phyloP scores from a whole-genome alignment of 2,113 vertebrate species.

The Dasyprocta punctata region DNA sequence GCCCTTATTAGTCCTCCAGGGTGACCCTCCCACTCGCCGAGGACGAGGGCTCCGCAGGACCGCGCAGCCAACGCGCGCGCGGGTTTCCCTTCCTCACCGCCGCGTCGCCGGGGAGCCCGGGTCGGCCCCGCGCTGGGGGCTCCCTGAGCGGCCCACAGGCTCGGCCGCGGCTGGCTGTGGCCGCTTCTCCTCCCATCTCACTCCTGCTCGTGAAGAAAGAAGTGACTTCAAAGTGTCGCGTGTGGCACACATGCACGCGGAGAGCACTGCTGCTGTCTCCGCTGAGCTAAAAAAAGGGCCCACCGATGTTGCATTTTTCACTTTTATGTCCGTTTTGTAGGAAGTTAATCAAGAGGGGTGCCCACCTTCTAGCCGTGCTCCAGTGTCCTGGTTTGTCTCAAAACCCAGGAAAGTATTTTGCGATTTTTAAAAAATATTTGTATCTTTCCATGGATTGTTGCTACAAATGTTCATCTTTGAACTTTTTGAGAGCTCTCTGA shows the following conservation, averaged over 20 bases:
- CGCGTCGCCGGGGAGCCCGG: constrained; percentile 22
- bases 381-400: background rate
- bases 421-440: constrained; percentile 35
- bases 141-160: constrained; percentile 60
- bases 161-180: constrained; percentile 13
- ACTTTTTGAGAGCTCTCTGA: constrained; percentile 70
- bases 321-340: constrained; percentile 26
- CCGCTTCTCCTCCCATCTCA: constrained; percentile 72
- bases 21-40: constrained; percentile 97
- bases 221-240: constrained; percentile 59
- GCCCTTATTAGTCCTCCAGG: constrained; percentile 97
- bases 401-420: constrained; percentile 44
- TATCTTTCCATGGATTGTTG: constrained; percentile 7
- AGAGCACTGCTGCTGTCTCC: constrained; percentile 72
- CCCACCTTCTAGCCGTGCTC: background rate
- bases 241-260: constrained; percentile 22
- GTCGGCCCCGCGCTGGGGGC: too few species aligned
- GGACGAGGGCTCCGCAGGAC: constrained; percentile 88
- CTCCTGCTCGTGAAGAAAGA: constrained; percentile 63
- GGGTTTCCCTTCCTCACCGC: constrained; percentile 58
- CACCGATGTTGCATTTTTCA: constrained; percentile 26
- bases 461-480: constrained; percentile 59
- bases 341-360: constrained; percentile 4
- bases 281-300: constrained; percentile 14
- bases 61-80: constrained; percentile 78